Base-by-base conservation (phyloP, 2,888 invertebrate species). In the Drosophila siamana region DNA sequence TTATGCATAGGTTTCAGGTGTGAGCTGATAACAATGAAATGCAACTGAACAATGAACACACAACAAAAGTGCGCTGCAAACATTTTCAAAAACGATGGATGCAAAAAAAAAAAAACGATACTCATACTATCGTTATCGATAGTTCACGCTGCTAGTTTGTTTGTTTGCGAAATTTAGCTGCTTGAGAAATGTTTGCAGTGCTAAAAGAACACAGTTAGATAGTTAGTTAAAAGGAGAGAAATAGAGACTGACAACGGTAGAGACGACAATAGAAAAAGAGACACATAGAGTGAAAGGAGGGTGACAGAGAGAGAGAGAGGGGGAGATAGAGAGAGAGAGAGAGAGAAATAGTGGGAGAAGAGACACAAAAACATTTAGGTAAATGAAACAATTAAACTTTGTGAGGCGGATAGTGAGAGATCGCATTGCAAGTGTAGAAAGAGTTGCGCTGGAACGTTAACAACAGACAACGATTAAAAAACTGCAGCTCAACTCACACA, bases 131-230 rank as follows among this genome's bases (percentile, higher is more conserved):
- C 15, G 24, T 11, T 11, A 33, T 28, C 28, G 11, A 28, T 28
- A 33, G n/a, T n/a, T n/a, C n/a, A 6, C 13, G 6, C 15, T 6
- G n/a, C n/a, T n/a, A n/a, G n/a, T n/a, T n/a, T n/a, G n/a, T 2
- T 7, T 38, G 15, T 6, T 15, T 38, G 36, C 36, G 7, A 38
- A 33, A 33, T 33, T 33, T 33, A 1, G 33, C 11, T 33, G 9
- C 28, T 16, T 19, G n/a, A 8, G n/a, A 40, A 46, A 59, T 59
- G 59, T 50, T 59, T 50, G 59, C 59, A 59, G 50, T 22, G 59
- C 13, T 22, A n/a, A 50, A 33, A 33, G 28, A 59, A 41, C 13
- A 55, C 40, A 50, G 22, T 48, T 40, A 50, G 8, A n/a, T n/a
- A n/a, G n/a, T n/a, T n/a, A n/a, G n/a, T n/a, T n/a, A n/a, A n/a